Base-by-base conservation (phyloP, 2,888 invertebrate species). In the Scaptomyza polygonia region DNA sequence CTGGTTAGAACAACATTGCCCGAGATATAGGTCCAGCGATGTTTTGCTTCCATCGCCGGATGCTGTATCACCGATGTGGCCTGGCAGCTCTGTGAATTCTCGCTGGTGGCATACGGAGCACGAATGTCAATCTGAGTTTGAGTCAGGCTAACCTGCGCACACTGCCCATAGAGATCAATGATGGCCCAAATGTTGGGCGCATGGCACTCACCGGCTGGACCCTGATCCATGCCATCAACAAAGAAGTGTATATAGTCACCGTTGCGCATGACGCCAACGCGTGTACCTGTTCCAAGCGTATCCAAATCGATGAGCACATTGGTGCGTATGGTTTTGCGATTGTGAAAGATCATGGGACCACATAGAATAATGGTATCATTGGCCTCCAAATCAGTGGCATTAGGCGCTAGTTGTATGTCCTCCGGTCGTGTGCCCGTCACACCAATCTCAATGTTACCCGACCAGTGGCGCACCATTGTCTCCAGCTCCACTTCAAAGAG, bases 111-210 rank as follows among this genome's bases (percentile, higher is more conserved):
- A 71, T 92, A 92, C 0, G 92, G 92, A 0, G 92, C 92, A 14
- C 89, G 83, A 53, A 89, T 85, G 45, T 90, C 82, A 7, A 90
- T 72, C 25, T 90, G 91, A 0, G 86, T 78, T 45, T 89, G 81
- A 2, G 91, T 91, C 9, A 92, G 90, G 72, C 92, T 94, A 16
- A 97, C 98, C 93, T 98, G 97, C 1, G 97, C 97, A 91, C 98
- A 98, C 90, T 97, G 97, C 0, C 98, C 98, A 88, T 98, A 98
- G 53, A 98, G 93, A 92, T 98, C 98, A 51, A 98, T 95, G n/a
- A 98, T 97, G 2, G 97, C 98, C 92, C 96, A 98, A 56, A 98
- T 95, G 91, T 95, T 96, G 36, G 94, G 92, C 66, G 96, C 95
- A 4, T 96, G 94, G 64, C 96, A 95, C 55, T 94, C 94, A 91